phyloP scores from a whole-genome alignment of 2,113 vertebrate genomes.

The Todiramphus chloris region DNA sequence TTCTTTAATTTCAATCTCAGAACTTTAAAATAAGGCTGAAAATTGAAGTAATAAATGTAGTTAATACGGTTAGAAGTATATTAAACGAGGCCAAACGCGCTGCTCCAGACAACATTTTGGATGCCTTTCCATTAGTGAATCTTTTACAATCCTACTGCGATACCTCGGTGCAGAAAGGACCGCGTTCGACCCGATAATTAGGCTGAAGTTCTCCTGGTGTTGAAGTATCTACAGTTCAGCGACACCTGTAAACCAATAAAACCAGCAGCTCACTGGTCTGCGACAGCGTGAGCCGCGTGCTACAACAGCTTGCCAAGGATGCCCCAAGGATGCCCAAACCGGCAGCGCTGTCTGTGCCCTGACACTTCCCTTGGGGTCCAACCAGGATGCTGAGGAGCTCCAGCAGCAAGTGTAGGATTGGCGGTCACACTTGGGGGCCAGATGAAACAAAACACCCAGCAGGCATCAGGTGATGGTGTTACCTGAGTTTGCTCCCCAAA shows the following conservation, averaged over 20 bases:
- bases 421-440: rapidly evolving
- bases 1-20: not conserved
- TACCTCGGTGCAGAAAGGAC: not conserved
- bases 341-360: not conserved
- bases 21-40: constrained; percentile 24
- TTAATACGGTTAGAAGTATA: constrained; percentile 12
- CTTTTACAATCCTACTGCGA: not conserved
- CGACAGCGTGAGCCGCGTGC: rapidly evolving
- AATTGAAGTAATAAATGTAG: constrained; percentile 31
- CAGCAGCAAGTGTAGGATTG: not conserved
- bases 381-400: not conserved
- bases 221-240: not conserved
- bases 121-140: not conserved
- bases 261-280: not conserved
- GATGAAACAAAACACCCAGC: not conserved
- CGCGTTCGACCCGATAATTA: not conserved
- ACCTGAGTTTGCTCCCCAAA: not conserved
- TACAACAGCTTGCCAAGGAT: not conserved
- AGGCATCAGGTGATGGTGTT: not conserved
- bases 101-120: not conserved
- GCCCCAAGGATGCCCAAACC: not conserved
- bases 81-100: not conserved
- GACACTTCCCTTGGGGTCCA: not conserved
- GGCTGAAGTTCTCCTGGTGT: not conserved
- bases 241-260: not conserved